Evolutionary conservation across 2,888 invertebrate species (phyloP).

Genomic region (Leptodirus hochenwartii): DNA sequence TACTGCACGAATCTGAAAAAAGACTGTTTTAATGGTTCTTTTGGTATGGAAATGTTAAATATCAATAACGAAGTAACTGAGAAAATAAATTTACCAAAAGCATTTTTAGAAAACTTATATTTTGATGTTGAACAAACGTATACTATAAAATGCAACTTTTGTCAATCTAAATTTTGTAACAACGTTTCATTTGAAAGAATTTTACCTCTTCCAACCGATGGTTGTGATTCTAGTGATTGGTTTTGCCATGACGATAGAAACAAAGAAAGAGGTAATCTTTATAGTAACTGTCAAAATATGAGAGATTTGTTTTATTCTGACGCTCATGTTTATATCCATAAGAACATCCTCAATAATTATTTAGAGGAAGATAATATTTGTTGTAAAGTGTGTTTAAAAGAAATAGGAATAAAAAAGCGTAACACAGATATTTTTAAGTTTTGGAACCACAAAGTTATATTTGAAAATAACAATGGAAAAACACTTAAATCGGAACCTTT

Average conservation of each 20-base stretch:
- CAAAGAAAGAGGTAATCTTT: slow-evolving; percentile 14
- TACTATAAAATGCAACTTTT: slow-evolving; percentile 24
- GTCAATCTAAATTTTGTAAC: slow-evolving; percentile 18
- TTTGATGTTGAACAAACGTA: slow-evolving; percentile 3
- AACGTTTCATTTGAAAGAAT: slow-evolving; percentile 34
- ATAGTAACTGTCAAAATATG: slow-evolving; percentile 30
- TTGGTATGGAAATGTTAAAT: not conserved
- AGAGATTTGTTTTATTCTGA: slow-evolving; percentile 38
- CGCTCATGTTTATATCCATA: slow-evolving; percentile 34
- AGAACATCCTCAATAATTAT: slow-evolving; percentile 17
- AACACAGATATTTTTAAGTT: slow-evolving; percentile 29
- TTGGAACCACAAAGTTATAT: slow-evolving; percentile 37
- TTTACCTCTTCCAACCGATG: slow-evolving; percentile 40
- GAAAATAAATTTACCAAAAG: slow-evolving; percentile 14
- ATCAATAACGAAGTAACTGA: slow-evolving; percentile 14
- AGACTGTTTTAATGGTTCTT: not conserved
- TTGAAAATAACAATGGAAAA: slow-evolving; percentile 19
- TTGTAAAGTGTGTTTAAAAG: slow-evolving; percentile 37
- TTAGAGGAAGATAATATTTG: slow-evolving; percentile 29
- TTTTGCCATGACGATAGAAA: slow-evolving; percentile 36
- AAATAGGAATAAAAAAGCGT: slow-evolving; percentile 35
- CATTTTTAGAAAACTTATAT: slow-evolving; percentile 2
- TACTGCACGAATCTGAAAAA: slow-evolving; percentile 1
- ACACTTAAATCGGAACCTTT: slow-evolving; percentile 18
- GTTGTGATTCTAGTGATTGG: slow-evolving; percentile 42